Conservation (phyloP, 2,113 vertebrate genomes). For the Leucopternis melanops region DNA sequence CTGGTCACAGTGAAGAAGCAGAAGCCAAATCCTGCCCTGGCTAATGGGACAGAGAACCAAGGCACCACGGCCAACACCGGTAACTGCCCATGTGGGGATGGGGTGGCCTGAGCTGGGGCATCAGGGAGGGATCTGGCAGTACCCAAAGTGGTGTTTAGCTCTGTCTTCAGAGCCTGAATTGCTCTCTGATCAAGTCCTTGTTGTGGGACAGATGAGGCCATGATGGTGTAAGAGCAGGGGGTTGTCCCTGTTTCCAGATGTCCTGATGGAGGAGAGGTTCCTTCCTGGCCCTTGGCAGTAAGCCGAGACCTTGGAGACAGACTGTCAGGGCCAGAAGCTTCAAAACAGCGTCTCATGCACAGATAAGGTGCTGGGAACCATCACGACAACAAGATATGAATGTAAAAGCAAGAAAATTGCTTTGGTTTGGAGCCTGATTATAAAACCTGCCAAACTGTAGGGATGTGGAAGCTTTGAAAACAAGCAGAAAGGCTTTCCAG, state of each 20-base stretch:
- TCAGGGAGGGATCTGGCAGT: not conserved
- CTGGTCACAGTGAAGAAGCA: constrained; percentile 77
- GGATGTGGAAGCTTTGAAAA: not conserved
- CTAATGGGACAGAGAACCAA: not conserved
- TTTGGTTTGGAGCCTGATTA: not conserved
- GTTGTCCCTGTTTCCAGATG: not conserved
- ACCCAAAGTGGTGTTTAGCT: rapidly evolving
- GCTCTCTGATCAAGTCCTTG: not conserved
- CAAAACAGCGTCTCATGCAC: rapidly evolving
- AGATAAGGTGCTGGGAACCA: not conserved
- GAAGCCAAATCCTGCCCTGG: not conserved
- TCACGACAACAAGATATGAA: not conserved
- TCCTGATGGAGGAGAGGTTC: not conserved
- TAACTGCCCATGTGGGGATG: not conserved
- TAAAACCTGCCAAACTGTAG: not conserved
- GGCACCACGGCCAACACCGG: rapidly evolving
- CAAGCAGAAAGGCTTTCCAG: not conserved
- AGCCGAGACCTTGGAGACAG: not conserved
- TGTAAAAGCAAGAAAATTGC: not conserved
- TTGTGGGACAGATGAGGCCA: not conserved
- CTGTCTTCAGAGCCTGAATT: not conserved
- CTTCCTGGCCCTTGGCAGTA: not conserved
- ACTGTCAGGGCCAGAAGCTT: not conserved
- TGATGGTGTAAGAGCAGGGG: not conserved
- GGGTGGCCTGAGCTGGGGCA: not conserved